Conservation (phyloP, 2,888 invertebrate genomes). For the Brachyptera putata region DNA sequence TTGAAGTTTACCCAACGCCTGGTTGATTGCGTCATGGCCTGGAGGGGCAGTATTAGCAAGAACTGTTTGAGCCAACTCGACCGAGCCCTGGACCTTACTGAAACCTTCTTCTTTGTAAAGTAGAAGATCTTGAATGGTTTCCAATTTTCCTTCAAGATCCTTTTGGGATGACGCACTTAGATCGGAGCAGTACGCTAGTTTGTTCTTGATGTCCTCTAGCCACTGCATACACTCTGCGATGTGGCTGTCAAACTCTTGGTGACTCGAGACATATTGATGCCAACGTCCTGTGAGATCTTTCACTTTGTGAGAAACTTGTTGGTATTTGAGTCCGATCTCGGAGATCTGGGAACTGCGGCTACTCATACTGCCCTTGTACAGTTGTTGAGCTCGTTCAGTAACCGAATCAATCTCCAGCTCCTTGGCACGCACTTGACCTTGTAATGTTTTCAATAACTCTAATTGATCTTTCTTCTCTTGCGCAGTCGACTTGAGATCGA, state of each 20-base stretch:
- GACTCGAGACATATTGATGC: constrained; percentile 85
- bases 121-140: constrained; percentile 78
- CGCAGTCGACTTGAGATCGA: constrained; percentile 78
- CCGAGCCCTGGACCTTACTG: constrained; percentile 76
- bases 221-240: constrained; percentile 76
- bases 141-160: constrained; percentile 79
- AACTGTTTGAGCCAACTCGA: constrained; percentile 88
- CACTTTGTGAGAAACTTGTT: constrained; percentile 82
- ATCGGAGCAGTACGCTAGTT: constrained; percentile 83
- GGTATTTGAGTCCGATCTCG: constrained; percentile 88
- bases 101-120: constrained; percentile 93
- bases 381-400: constrained; percentile 82
- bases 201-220: constrained; percentile 77
- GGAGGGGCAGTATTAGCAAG: constrained; percentile 84
- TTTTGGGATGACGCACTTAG: constrained; percentile 75
- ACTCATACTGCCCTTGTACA: constrained; percentile 68
- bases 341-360: constrained; percentile 79
- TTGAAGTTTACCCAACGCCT: constrained; percentile 75
- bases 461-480: constrained; percentile 81
- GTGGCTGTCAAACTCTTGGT: constrained; percentile 81
- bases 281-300: constrained; percentile 87
- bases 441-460: constrained; percentile 67
- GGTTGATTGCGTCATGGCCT: constrained; percentile 84
- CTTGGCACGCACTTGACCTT: constrained; percentile 85
- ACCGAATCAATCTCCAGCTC: constrained; percentile 90